Evolutionary conservation across 2,888 invertebrate species (phyloP), one percentile per base, ranked within the genome.

Genomic region (Pyrocoelia pectoralis): DNA sequence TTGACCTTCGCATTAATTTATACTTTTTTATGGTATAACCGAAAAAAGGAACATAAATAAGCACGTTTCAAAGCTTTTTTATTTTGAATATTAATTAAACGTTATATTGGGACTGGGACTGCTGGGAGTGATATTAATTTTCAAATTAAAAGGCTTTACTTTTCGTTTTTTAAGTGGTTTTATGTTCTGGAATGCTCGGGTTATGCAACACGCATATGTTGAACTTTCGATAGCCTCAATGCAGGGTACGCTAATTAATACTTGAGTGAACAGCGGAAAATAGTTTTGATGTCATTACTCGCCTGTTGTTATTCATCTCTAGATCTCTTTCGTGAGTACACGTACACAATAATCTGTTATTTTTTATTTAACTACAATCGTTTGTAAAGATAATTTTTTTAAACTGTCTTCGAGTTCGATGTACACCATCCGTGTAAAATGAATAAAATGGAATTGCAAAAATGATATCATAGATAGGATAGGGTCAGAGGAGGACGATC

Each of bases 221-320:
- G 41, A 50, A 68, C 70, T 67, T 70, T 70, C 70, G 51, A 57
- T 69, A 69, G 60, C 40, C 69, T 69, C 70, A 43, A n/a, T 56
- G n/a, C 61, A 54, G 56, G 70, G 62, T 56, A 17, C 51, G 18
- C 10, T 33, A 2, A n/a, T 33, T 8, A 8, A 33, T n/a, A n/a
- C 33, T 4, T 33, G 33, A 33, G 8, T 4, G 33, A 2, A n/a
- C 33, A 2, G 9, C n/a, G 33, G 33, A 33, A n/a, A 3, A 33
- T n/a, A 33, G 33, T 33, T 33, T 33, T 33, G 33, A 33, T 33
- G 8, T 24, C 24, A 24, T 24, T 24, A 24, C 24, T 24, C 24
- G 24, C n/a, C n/a, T n/a, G n/a, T n/a, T n/a, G n/a, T n/a, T n/a
- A n/a, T n/a, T n/a, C n/a, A 24, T 24, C 24, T 24, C 24, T 24